Percentiles rank a stretch among this genome's conserved stretches.
Evolutionary conservation across 2,888 invertebrate genomes (phyloP).

Genomic region (Bugula neritina): DNA sequence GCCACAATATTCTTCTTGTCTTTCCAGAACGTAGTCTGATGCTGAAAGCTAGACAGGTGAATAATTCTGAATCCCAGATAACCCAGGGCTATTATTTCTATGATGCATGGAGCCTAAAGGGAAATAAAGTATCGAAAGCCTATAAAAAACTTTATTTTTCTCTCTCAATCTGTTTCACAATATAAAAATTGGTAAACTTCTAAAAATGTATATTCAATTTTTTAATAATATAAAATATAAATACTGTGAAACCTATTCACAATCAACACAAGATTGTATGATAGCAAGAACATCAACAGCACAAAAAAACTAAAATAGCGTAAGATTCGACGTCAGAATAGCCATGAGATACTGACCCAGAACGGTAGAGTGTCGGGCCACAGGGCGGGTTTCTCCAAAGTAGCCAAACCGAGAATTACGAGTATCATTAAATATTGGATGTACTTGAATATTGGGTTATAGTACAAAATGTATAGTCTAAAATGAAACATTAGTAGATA

Average conservation of each 20-base stretch:
- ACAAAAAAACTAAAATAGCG: too few species aligned
- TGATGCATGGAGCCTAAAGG: constrained; percentile 47
- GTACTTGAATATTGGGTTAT: constrained; percentile 44
- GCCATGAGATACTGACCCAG: constrained; percentile 49
- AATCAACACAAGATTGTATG: too few species aligned
- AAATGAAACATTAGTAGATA: constrained; percentile 29
- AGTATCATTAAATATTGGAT: constrained; percentile 45
- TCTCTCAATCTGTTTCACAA: too few species aligned
- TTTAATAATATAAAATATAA: too few species aligned
- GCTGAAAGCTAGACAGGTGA: constrained; percentile 46
- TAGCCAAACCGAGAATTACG: constrained; percentile 44
- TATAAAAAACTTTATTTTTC: too few species aligned
- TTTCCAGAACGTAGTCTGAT: constrained; percentile 45
- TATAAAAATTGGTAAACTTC: too few species aligned
- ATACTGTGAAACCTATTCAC: too few species aligned
- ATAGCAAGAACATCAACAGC: too few species aligned
- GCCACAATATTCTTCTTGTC: constrained; percentile 53
- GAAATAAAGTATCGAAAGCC: too few species aligned
- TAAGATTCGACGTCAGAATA: too few species aligned
- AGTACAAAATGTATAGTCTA: constrained; percentile 50
- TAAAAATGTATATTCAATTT: too few species aligned
- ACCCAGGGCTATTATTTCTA: constrained; percentile 47
- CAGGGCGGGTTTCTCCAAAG: constrained; percentile 53
- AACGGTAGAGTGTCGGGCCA: constrained; percentile 41
- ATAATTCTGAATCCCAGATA: constrained; percentile 48